phyloP scores from a whole-genome alignment of 2,888 invertebrate genomes.

The Dendrolimus houi region DNA sequence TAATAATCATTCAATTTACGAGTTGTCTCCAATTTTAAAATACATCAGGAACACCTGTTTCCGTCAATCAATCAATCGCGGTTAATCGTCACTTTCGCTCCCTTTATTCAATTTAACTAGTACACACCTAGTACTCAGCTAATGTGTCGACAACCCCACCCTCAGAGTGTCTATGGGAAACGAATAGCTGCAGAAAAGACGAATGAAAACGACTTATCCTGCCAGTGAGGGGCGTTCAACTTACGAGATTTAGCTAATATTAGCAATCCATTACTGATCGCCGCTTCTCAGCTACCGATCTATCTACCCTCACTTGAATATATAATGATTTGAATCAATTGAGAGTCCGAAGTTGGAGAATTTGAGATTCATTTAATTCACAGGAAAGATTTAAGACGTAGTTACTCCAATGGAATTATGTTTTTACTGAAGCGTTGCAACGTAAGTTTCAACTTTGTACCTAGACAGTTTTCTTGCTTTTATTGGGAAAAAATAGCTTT shows the following conservation, averaged over 20 bases:
- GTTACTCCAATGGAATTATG: no score
- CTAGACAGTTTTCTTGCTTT: no score
- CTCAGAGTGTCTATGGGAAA: constrained; percentile 24
- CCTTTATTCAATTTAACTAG: constrained; percentile 14
- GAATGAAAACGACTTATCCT: constrained; percentile 56
- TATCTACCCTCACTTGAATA: constrained; percentile 16
- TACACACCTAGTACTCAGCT: constrained; percentile 28
- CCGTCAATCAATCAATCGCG: constrained; percentile 17
- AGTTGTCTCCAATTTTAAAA: no score
- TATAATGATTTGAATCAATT: constrained; percentile 11
- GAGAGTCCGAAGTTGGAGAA: background rate
- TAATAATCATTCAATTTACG: no score
- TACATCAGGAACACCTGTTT: constrained; percentile 11
- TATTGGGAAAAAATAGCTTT: no score
- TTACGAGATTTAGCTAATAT: constrained; percentile 70
- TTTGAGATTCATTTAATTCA: background rate
- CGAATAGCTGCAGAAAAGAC: constrained; percentile 60
- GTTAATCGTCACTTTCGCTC: constrained; percentile 18
- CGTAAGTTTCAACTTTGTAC: no score
- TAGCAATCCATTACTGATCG: constrained; percentile 66
- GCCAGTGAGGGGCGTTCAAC: constrained; percentile 42
- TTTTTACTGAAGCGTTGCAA: no score
- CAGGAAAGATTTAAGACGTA: background rate
- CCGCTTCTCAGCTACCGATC: constrained; percentile 26
- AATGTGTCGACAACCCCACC: constrained; percentile 25